Evolutionary conservation across 2,888 invertebrate genomes (phyloP).

Genomic region (Drosophila tanythrix): DNA sequence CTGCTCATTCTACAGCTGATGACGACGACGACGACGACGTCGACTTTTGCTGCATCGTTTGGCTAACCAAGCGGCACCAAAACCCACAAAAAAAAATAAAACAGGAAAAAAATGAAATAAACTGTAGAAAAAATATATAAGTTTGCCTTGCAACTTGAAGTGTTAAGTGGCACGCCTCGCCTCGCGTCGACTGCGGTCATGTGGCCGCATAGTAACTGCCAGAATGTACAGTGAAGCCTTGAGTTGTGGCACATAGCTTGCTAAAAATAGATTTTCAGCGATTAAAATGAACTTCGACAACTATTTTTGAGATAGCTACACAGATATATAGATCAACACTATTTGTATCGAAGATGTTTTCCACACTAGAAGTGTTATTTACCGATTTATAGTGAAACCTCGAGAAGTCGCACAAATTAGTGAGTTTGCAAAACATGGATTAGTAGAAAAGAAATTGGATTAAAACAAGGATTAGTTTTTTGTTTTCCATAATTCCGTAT

Average conservation of each 20-base stretch:
- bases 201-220: conserved; percentile 17
- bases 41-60: conserved; percentile 50
- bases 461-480: background rate
- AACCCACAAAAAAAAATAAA: conserved; percentile 28
- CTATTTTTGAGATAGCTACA: background rate
- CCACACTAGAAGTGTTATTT: background rate
- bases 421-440: too few relatives aligned
- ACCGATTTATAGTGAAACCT: background rate
- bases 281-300: background rate
- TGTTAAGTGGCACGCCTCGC: conserved; percentile 61
- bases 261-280: background rate
- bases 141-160: conserved; percentile 41
- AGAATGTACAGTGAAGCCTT: conserved; percentile 32
- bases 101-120: background rate
- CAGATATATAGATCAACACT: background rate
- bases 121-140: conserved; percentile 9
- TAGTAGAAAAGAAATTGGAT: background rate
- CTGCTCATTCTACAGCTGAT: conserved; percentile 34
- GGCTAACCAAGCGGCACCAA: conserved; percentile 59
- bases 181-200: conserved; percentile 24
- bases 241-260: background rate
- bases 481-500: too few relatives aligned
- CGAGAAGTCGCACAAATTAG: background rate
- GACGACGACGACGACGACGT: conserved; percentile 4
- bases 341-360: background rate